Conservation (phyloP, 2,113 vertebrate genomes). For the Takifugu bimaculatus region DNA sequence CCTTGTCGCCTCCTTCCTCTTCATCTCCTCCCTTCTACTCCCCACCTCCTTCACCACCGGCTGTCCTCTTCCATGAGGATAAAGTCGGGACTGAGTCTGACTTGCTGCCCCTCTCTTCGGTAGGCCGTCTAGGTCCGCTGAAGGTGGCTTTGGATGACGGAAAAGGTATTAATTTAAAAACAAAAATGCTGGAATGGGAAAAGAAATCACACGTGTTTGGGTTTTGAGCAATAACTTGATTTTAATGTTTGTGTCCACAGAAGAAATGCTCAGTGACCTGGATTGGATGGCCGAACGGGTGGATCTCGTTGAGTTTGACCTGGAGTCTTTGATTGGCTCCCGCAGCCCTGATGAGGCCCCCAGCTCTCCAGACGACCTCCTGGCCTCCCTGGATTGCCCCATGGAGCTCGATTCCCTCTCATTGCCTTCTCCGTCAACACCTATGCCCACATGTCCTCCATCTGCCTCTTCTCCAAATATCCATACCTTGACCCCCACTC, state of each 20-base stretch:
- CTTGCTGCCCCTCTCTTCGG: slow-evolving; percentile 76
- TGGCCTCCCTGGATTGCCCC: slow-evolving; percentile 61
- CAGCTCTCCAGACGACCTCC: slow-evolving; percentile 80
- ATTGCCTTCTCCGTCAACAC: slow-evolving; percentile 29
- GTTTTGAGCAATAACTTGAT: neutral
- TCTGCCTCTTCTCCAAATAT: slow-evolving; percentile 7
- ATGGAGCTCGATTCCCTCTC: slow-evolving; percentile 63
- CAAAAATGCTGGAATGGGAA: neutral
- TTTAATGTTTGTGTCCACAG: slow-evolving; percentile 46
- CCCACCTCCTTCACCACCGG: slow-evolving; percentile 49
- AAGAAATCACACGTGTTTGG: neutral
- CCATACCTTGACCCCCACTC: neutral
- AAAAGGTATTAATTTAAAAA: slow-evolving; percentile 75
- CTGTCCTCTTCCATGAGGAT: slow-evolving; percentile 46
- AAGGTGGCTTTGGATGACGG: slow-evolving; percentile 64
- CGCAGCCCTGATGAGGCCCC: slow-evolving; percentile 79
- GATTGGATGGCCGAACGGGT: slow-evolving; percentile 95
- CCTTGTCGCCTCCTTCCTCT: slow-evolving; percentile 58
- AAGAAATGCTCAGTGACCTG: slow-evolving; percentile 83
- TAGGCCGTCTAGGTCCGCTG: slow-evolving; percentile 76
- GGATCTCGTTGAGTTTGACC: slow-evolving; percentile 88
- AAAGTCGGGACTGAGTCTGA: slow-evolving; percentile 58
- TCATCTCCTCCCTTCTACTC: slow-evolving; percentile 66
- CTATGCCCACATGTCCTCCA: slow-evolving; percentile 9
- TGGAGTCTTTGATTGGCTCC: slow-evolving; percentile 82